These are phyloP conservation scores for Alcedo atthis DNA, from an alignment of 2,797 vertebrate species.

Conservation along the genomic window DNA sequence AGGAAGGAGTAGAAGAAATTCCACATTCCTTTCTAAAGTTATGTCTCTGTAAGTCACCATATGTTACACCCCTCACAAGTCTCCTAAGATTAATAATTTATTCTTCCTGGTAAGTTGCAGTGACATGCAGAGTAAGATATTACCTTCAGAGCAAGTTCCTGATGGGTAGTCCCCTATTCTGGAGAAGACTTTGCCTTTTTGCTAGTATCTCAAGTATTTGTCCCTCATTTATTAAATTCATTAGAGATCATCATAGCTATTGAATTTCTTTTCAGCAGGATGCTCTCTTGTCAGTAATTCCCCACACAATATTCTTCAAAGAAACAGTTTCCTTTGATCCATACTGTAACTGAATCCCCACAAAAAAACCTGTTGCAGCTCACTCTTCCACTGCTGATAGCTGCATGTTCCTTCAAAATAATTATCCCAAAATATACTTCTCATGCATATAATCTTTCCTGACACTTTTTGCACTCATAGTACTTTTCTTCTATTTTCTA, in stretches of 20 bases:
- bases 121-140: neutral
- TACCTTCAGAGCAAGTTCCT: neutral
- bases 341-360: conserved; percentile 60
- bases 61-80: neutral
- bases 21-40: neutral
- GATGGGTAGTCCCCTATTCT: neutral
- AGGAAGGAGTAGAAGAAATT: neutral
- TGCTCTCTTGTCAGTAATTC: conserved; percentile 63
- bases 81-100: neutral
- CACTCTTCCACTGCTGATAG: conserved; percentile 24
- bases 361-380: conserved; percentile 71
- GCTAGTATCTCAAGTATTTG: neutral
- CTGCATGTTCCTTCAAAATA: conserved; percentile 33
- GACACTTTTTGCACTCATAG: conserved; percentile 14
- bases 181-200: neutral
- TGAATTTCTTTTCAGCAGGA: conserved; percentile 36
- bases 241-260: neutral
- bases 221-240: conserved; percentile 1
- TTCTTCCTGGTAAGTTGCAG: neutral
- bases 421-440: conserved; percentile 33
- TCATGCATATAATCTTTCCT: conserved; percentile 26
- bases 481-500: conserved; percentile 20
- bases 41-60: neutral
- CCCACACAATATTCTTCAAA: conserved; percentile 60
- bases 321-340: conserved; percentile 73